Evolutionary conservation across 2,888 invertebrate species (phyloP), one percentile per base, ranked within the genome.

Genomic region (Pelosia muscerda): DNA sequence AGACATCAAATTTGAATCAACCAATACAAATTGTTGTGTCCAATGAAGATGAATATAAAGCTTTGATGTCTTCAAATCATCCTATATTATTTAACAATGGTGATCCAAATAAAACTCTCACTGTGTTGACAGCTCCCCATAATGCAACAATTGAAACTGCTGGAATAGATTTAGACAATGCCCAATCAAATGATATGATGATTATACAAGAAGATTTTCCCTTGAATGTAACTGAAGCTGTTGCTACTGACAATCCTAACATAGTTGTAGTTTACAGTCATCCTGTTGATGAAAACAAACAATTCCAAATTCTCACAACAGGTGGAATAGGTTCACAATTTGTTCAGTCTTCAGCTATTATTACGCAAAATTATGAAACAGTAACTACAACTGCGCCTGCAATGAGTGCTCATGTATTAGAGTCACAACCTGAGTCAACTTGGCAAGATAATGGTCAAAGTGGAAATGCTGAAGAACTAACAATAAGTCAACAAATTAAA

Each of bases 261-360:
- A 96, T 96, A 84, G 96, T 96, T 19, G 96, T 96, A 60, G 93
- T 96, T 23, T 96, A 96, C 78, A 96, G 96, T 85, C 96, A 96
- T 84, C 95, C 95, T 57, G 93, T 96, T 49, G 94, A 95, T 68
- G 93, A 94, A 84, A 94, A 92, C 81, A 95, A 95, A 77, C 95
- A 96, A 81, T 96, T 91, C 78, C 87, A 96, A 92, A 83, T 94
- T 54, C 85, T 93, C 60, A 88, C 92, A 63, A 86, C 92, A 72
- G 90, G 91, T 81, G 89, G 86, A 60, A 83, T 93, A 72, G 90
- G 86, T 63, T 79, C 90, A 65, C 93, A 94, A 71, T 93, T 89
- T 88, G 90, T 92, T 59, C 91, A 91, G 65, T 84, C 92, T 59
- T 90, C 94, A 73, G 87, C 92, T 62, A 92, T 94, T 49, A 84